Base-by-base conservation (phyloP, 2,888 invertebrate genomes). In the Thymelicus sylvestris region DNA sequence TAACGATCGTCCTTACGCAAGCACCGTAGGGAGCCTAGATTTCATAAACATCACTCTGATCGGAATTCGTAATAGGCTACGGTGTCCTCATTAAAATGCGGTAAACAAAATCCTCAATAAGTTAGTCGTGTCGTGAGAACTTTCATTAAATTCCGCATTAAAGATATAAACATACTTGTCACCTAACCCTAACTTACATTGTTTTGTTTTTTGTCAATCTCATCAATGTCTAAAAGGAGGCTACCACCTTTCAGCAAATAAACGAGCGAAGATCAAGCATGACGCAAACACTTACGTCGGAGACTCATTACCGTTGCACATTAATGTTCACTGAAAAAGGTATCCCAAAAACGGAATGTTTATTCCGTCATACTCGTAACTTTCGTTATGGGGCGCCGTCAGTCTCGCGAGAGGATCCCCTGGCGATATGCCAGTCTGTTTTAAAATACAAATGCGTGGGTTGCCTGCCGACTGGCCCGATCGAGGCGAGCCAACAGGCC, bases 361-460 rank as follows among this genome's bases (percentile, higher is more conserved):
- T 86, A 88, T 84, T 67, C 60, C 75, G 74, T 76, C 75, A 72
- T 72, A 77, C 80, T 80, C 82, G 82, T 86, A 84, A 88, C 75
- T 85, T 81, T 86, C 83, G 82, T 85, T 84, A 83, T 82, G 76
- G 77, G 76, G 77, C 72, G 75, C 66, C 73, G 76, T 70, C 73
- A 67, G 66, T 72, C 55, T 55, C 55, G 55, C 0, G 55, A 55
- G 67, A 73, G 74, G 74, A 76, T 74, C 79, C 78, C 77, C 81
- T 82, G 91, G 89, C 90, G 83, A 79, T 79, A 78, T 77, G 90
- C 89, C 88, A 89, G 84, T 81, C 81, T 78, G 80, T 84, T 69
- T 84, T 84, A 85, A 88, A 90, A 89, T 88, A 86, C 83, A 81
- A 81, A 82, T 76, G 85, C 76, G 77, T 77, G 81, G 86, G 88